These are phyloP conservation scores for Drosophila micromelanica DNA, from an alignment of 1,140 invertebrate genomes.

Conservation along the genomic window DNA sequence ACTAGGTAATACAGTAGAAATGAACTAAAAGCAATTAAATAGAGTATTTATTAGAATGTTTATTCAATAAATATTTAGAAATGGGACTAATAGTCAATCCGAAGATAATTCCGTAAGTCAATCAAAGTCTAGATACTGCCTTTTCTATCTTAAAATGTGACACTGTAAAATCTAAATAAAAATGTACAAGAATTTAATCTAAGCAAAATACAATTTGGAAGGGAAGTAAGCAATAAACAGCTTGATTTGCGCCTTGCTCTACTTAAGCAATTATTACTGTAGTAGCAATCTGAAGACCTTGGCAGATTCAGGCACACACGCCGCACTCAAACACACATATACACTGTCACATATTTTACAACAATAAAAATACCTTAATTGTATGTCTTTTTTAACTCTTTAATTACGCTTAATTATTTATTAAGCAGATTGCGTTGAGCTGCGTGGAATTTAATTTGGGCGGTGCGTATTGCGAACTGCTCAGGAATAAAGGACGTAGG, in stretches of 20 bases:
- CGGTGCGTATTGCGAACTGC: slow-evolving; percentile 13
- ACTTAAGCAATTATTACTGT: slow-evolving; percentile 20
- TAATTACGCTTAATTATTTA: slow-evolving; percentile 57
- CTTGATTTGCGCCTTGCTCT: background rate
- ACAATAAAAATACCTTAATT: slow-evolving; percentile 52
- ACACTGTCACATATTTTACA: slow-evolving; percentile 33
- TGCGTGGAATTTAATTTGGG: slow-evolving; percentile 55
- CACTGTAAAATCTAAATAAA: background rate
- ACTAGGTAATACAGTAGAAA: slow-evolving; percentile 33
- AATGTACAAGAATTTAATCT: background rate
- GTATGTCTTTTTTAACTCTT: slow-evolving; percentile 41
- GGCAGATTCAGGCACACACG: slow-evolving; percentile 1
- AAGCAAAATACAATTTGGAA: background rate
- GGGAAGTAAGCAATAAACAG: background rate
- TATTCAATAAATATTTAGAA: background rate
- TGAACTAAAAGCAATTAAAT: slow-evolving; percentile 8
- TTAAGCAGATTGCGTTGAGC: slow-evolving; percentile 45
- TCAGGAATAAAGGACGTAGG: slow-evolving; percentile 12
- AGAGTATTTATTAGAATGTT: background rate
- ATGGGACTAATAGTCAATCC: background rate
- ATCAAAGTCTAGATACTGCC: no score
- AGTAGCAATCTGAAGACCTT: background rate
- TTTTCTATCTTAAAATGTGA: no score
- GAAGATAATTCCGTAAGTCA: no score
- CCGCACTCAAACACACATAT: slow-evolving; percentile 6